These are phyloP conservation scores for Cacatua alba DNA, from an alignment of 2,113 vertebrate species.

Conservation along the genomic window DNA sequence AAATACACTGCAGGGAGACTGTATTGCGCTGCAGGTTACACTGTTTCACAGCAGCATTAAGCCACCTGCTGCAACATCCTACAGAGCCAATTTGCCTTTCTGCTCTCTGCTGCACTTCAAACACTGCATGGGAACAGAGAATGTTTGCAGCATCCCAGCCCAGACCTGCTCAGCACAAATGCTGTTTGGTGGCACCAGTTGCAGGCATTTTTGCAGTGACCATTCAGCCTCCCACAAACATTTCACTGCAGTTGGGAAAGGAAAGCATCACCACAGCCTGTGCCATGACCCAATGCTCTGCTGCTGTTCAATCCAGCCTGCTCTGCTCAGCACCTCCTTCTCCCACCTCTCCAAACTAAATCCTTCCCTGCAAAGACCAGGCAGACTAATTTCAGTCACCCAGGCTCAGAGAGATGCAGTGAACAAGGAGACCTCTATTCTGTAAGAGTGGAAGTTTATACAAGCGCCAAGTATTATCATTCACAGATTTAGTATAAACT, in stretches of 20 bases:
- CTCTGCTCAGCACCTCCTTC: background rate
- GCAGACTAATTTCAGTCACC: background rate
- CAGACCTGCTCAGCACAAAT: background rate
- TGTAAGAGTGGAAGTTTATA: constrained; percentile 24
- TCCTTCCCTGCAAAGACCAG: background rate
- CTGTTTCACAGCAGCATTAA: constrained; percentile 31
- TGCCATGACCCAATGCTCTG: background rate
- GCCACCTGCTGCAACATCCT: constrained; percentile 20
- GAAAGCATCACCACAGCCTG: background rate
- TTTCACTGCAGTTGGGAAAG: background rate
- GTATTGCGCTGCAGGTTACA: constrained; percentile 24
- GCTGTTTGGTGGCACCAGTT: background rate
- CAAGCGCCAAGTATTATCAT: constrained; percentile 24
- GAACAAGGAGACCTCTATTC: background rate
- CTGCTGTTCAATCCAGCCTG: background rate
- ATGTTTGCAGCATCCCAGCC: background rate
- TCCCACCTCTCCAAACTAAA: background rate
- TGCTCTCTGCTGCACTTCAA: background rate
- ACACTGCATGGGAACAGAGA: background rate
- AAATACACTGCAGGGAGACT: constrained; percentile 47
- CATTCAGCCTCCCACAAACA: background rate
- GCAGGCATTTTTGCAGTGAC: background rate
- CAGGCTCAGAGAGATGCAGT: background rate
- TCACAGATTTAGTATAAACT: constrained; percentile 12
- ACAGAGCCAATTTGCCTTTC: constrained; percentile 9